Base-by-base conservation (phyloP, 92 coral and sea anemone species). In the Scolanthus callimorphus region DNA sequence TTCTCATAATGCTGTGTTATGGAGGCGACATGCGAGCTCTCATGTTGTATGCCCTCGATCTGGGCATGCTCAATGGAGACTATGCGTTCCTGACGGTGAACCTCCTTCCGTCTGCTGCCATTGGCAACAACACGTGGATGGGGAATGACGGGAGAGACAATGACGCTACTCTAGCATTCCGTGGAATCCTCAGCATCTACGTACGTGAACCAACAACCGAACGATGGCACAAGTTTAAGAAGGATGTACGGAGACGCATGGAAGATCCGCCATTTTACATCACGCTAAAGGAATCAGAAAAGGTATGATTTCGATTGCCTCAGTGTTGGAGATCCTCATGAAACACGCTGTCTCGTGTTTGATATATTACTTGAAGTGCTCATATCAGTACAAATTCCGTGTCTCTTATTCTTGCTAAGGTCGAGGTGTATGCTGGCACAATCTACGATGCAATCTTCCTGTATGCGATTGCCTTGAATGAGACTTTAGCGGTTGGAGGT, bases 361-460 rank as follows among this genome's bases (percentile, higher is more conserved):
- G n/a, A n/a, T n/a, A n/a, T n/a, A n/a, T n/a, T n/a, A n/a, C n/a
- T n/a, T n/a, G n/a, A n/a, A n/a, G n/a, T n/a, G n/a, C n/a, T n/a
- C n/a, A n/a, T n/a, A n/a, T n/a, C n/a, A n/a, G n/a, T n/a, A n/a
- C n/a, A n/a, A n/a, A n/a, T n/a, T n/a, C n/a, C n/a, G n/a, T n/a
- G n/a, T n/a, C n/a, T n/a, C n/a, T 57, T 11, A 29, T 29, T 0
- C 19, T 57, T 38, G 44, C 3, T 20, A 11, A 84, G 91, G 86
- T 84, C 4, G 91, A 84, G 20, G 91, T 84, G 46, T 84, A 84
- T 59, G 91, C 91, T 15, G 91, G 91, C 31, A 86, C 91, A 9
- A 84, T 84, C 57, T 84, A 84, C 27, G 91, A 84, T 52, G 91
- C 91, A 12, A 79, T 84, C 52, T 79, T 66, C 38, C 62, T 84